A percentile compares a stretch with the other conserved stretches of the same genome.
Evolutionary conservation across 2,797 vertebrate genomes (phyloP).

Genomic region (Gila robusta): DNA sequence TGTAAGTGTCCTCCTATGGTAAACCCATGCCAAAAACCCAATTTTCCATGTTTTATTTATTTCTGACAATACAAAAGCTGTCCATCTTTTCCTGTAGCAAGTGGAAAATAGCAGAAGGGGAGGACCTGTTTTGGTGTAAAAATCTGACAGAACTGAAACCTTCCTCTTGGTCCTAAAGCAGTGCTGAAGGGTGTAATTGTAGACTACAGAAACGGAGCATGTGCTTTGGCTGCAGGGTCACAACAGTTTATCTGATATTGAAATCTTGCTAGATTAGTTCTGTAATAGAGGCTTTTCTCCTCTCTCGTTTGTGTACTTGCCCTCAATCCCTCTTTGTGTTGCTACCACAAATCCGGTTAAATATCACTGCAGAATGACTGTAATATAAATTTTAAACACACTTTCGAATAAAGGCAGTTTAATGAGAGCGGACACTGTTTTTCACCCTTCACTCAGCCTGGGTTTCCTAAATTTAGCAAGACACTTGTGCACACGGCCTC

Average conservation of each 20-base stretch:
- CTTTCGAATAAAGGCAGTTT: slow-evolving; percentile 32
- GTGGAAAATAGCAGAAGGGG: background rate
- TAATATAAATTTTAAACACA: slow-evolving; percentile 42
- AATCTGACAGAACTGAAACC: slow-evolving; percentile 2
- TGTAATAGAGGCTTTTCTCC: slow-evolving; percentile 34
- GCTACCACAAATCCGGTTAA: slow-evolving; percentile 25
- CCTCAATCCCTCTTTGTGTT: slow-evolving; percentile 38
- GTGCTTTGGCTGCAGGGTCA: slow-evolving; percentile 47
- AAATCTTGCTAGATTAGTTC: slow-evolving; percentile 58
- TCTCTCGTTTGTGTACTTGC: slow-evolving; percentile 41
- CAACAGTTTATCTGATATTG: slow-evolving; percentile 48
- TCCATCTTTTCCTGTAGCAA: background rate
- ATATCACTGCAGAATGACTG: slow-evolving; percentile 24
- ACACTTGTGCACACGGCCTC: slow-evolving; percentile 29
- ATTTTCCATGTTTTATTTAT: background rate
- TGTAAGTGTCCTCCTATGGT: slow-evolving; percentile 4
- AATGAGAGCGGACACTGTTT: slow-evolving; percentile 37
- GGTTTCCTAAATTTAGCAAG: slow-evolving; percentile 56
- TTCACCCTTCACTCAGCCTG: slow-evolving; percentile 21
- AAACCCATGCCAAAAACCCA: background rate
- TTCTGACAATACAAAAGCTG: background rate
- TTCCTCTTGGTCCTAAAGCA: background rate
- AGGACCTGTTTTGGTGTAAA: background rate
- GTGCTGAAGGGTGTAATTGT: slow-evolving; percentile 26
- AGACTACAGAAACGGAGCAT: slow-evolving; percentile 21